Evolutionary conservation across 2,888 invertebrate species (phyloP).

Genomic region (Lasioglossum pauxillum): DNA sequence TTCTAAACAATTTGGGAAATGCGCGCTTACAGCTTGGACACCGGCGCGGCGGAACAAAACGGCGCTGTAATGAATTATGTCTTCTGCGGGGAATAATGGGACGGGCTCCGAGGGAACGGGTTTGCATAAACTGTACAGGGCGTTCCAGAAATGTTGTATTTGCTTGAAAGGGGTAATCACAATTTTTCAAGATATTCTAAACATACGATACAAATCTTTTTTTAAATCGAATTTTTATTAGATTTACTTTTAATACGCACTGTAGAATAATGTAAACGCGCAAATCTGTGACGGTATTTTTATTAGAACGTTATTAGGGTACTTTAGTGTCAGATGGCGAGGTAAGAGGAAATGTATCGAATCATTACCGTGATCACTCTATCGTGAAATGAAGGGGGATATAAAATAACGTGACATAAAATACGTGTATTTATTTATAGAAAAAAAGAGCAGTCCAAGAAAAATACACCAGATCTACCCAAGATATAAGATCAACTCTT

Average conservation of each 20-base stretch:
- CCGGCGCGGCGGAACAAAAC: conserved; percentile 30
- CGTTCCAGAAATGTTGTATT: background rate
- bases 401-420: background rate
- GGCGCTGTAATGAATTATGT: conserved; percentile 38
- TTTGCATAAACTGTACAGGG: background rate
- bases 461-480: background rate
- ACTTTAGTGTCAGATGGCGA: background rate
- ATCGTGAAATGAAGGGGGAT: background rate
- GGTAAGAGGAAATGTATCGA: background rate
- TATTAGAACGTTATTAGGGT: background rate
- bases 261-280: too few relatives aligned
- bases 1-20: conserved; percentile 55
- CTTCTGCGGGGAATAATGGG: conserved; percentile 5
- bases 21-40: conserved; percentile 22
- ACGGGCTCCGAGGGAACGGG: background rate
- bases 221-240: too few relatives aligned
- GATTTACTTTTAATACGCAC: too few relatives aligned
- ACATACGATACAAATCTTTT: too few relatives aligned
- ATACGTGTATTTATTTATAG: background rate
- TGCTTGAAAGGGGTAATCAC: too few relatives aligned
- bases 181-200: too few relatives aligned
- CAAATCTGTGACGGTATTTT: background rate
- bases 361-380: background rate
- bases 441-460: background rate
- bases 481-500: background rate